Evolutionary conservation across 1,140 invertebrate species (phyloP).

Genomic region (Fopius arisanus): DNA sequence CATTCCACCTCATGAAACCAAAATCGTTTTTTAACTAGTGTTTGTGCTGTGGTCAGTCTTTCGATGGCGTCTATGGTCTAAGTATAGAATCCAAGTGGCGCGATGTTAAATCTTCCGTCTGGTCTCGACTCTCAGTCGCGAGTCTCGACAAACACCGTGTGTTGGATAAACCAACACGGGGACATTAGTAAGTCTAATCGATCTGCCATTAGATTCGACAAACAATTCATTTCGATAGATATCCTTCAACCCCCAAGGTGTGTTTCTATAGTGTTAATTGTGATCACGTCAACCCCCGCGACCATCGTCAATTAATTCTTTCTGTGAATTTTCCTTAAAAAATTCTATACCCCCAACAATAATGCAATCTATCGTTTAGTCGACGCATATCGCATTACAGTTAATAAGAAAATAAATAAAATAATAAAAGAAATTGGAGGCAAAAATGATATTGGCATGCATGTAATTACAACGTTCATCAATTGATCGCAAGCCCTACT

Average conservation of each 20-base stretch:
- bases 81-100: slow-evolving; percentile 52
- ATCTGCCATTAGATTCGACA: background rate
- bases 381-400: slow-evolving; percentile 31
- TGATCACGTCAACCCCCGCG: slow-evolving; percentile 33
- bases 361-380: slow-evolving; percentile 26
- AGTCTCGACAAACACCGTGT: background rate
- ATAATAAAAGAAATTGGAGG: background rate
- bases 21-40: slow-evolving; percentile 23
- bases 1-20: background rate
- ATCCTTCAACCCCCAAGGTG: background rate
- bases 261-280: background rate
- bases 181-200: background rate
- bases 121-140: slow-evolving; percentile 8
- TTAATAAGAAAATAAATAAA: background rate
- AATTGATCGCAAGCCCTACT: too few species aligned
- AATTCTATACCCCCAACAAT: slow-evolving; percentile 25
- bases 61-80: slow-evolving; percentile 52
- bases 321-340: background rate
- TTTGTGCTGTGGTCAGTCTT: slow-evolving; percentile 57
- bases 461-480: too few species aligned
- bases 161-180: background rate
- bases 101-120: slow-evolving; percentile 33
- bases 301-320: background rate
- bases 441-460: too few species aligned
- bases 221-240: background rate